phyloP scores from a whole-genome alignment of 1,140 invertebrate species.

The Akabosia matsudoensis region DNA sequence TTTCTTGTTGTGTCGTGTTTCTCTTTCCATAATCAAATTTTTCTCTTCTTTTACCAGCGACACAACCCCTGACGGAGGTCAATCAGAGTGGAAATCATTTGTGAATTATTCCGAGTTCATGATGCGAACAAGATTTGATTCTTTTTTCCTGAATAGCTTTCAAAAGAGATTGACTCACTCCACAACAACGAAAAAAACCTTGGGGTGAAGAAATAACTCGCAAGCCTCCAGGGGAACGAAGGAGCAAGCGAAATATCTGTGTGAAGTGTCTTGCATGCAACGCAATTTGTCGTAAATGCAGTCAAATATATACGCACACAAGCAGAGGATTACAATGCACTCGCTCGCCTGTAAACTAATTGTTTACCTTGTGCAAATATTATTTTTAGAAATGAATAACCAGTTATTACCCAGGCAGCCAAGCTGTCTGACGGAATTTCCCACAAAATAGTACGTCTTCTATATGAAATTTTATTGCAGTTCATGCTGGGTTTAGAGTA shows the following conservation, averaged over 20 bases:
- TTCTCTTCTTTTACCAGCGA: background rate
- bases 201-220: background rate
- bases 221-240: background rate
- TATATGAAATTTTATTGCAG: too few relatives aligned
- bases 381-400: too few relatives aligned
- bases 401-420: too few relatives aligned
- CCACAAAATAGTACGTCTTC: too few relatives aligned
- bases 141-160: background rate
- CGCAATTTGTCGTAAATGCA: too few relatives aligned
- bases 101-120: slow-evolving; percentile 10
- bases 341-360: too few relatives aligned
- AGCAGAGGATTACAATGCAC: too few relatives aligned
- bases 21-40: background rate
- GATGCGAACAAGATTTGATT: slow-evolving; percentile 21
- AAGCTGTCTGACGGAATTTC: too few relatives aligned
- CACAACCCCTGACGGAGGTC: slow-evolving; percentile 8
- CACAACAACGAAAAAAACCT: background rate
- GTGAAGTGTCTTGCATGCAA: too few relatives aligned
- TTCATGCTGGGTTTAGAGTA: background rate
- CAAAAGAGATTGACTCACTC: slow-evolving; percentile 11
- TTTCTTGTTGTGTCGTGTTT: too few relatives aligned
- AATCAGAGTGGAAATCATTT: slow-evolving; percentile 21
- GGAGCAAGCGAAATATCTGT: background rate
- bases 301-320: too few relatives aligned
- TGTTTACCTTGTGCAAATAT: too few relatives aligned